Evolutionary conservation across 2,888 invertebrate genomes (phyloP).

Genomic region (Phortica okadai): DNA sequence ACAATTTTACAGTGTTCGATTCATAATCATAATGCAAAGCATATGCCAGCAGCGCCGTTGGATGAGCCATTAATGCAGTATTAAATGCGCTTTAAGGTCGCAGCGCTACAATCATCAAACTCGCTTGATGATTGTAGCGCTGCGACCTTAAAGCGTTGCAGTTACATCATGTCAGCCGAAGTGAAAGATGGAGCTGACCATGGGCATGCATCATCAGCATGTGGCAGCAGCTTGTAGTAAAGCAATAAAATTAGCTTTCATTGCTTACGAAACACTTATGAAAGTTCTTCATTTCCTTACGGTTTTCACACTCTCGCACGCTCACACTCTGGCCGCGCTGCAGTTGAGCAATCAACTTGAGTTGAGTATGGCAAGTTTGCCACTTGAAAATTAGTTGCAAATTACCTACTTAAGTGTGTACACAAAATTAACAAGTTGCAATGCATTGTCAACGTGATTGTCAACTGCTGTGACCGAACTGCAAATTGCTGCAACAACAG

Average conservation of each 20-base stretch:
- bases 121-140: too few relatives aligned
- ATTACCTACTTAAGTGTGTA: constrained; percentile 65
- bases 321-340: constrained; percentile 35
- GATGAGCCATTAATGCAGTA: not conserved
- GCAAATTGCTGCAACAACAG: constrained; percentile 28
- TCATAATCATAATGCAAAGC: constrained; percentile 4
- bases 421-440: constrained; percentile 43
- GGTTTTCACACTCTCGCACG: not conserved
- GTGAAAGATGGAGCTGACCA: too few relatives aligned
- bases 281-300: not conserved
- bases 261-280: not conserved
- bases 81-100: too few relatives aligned
- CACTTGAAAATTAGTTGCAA: constrained; percentile 69
- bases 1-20: constrained; percentile 24
- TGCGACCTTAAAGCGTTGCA: too few relatives aligned
- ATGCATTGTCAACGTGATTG: constrained; percentile 17
- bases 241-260: too few relatives aligned
- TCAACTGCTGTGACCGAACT: constrained; percentile 34
- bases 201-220: too few relatives aligned
- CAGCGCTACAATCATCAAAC: too few relatives aligned
- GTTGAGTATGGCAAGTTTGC: constrained; percentile 34
- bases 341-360: constrained; percentile 54
- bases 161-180: too few relatives aligned
- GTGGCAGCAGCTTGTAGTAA: too few relatives aligned
- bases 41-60: constrained; percentile 15